Evolutionary conservation across 1,140 invertebrate genomes (phyloP).

Genomic region (Aphelenchoides fujianensis): DNA sequence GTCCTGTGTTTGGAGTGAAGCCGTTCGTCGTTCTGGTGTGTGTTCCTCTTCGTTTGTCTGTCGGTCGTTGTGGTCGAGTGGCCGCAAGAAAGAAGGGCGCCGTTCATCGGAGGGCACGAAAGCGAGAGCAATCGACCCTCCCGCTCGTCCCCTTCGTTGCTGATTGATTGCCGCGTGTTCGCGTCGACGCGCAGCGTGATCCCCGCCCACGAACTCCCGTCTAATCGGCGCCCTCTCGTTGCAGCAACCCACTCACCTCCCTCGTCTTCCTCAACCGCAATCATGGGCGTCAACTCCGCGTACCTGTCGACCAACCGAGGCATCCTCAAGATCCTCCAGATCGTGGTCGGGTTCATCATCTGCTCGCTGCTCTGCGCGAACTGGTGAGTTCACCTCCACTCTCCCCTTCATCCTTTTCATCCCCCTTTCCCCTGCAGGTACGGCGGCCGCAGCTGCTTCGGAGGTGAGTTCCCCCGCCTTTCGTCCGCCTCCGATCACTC

Average conservation of each 20-base stretch:
- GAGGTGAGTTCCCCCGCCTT: constrained; percentile 6
- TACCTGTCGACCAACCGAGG: constrained; percentile 44
- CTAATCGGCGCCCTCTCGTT: not conserved
- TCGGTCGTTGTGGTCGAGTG: too few species aligned
- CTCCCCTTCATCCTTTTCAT: too few species aligned
- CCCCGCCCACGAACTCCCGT: not conserved
- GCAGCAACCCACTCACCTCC: not conserved
- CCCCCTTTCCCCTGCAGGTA: too few species aligned
- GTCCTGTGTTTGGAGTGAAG: not conserved
- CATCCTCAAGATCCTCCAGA: constrained; percentile 46
- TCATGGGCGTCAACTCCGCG: constrained; percentile 32
- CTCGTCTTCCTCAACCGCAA: too few species aligned
- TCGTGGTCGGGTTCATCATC: constrained; percentile 49
- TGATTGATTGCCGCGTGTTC: not conserved
- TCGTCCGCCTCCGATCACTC: not conserved
- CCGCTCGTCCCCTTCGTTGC: too few species aligned
- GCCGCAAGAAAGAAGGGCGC: too few species aligned
- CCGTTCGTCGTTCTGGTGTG: not conserved
- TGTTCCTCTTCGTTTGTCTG: too few species aligned
- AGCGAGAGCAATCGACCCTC: too few species aligned
- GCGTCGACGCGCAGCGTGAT: not conserved
- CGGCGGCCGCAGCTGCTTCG: constrained; percentile 48
- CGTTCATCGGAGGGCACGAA: too few species aligned
- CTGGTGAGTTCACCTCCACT: too few species aligned
- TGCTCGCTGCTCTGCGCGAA: constrained; percentile 51